A percentile compares a stretch with the other conserved stretches of the same genome.
These are phyloP conservation scores for Lissonota sp. DNA, from an alignment of 2,888 invertebrate genomes.

Conservation along the genomic window DNA sequence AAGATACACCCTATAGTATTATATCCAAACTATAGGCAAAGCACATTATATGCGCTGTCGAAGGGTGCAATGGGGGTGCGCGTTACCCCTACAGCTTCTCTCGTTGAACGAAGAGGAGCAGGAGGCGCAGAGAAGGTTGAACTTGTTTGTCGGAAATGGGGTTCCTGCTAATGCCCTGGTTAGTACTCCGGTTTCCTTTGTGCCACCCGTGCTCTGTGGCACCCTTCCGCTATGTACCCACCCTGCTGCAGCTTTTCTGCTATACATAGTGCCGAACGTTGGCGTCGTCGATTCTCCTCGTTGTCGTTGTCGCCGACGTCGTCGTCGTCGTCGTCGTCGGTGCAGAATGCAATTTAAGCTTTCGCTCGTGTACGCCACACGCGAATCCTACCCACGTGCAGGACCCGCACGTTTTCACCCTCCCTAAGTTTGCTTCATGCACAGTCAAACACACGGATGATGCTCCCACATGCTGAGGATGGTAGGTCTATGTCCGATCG, in stretches of 20 bases:
- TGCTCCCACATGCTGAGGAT: conserved; percentile 12
- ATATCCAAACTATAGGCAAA: neutral
- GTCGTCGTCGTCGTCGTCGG: conserved; percentile 62
- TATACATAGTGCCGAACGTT: conserved; percentile 50
- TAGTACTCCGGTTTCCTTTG: conserved; percentile 80
- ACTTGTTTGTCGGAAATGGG: conserved; percentile 80
- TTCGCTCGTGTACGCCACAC: conserved; percentile 59
- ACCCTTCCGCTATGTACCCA: conserved; percentile 64
- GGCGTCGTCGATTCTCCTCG: conserved; percentile 48
- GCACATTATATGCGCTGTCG: conserved; percentile 20
- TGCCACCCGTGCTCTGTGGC: conserved; percentile 70
- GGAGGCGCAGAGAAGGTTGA: conserved; percentile 72
- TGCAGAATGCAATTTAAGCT: conserved; percentile 78
- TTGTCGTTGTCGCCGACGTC: conserved; percentile 60
- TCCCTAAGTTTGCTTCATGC: conserved; percentile 3
- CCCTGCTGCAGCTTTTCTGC: conserved; percentile 60
- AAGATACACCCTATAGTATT: neutral
- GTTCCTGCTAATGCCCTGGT: conserved; percentile 82
- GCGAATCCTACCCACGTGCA: conserved; percentile 66
- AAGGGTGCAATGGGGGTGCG: conserved; percentile 43
- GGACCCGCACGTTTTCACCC: conserved; percentile 24
- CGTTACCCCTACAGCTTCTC: conserved; percentile 48
- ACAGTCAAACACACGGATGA: conserved; percentile 24
- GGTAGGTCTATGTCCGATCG: conserved; percentile 34
- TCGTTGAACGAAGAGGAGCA: conserved; percentile 45